Evolutionary conservation across 2,113 vertebrate genomes (phyloP).

Genomic region (Callipepla californica): DNA sequence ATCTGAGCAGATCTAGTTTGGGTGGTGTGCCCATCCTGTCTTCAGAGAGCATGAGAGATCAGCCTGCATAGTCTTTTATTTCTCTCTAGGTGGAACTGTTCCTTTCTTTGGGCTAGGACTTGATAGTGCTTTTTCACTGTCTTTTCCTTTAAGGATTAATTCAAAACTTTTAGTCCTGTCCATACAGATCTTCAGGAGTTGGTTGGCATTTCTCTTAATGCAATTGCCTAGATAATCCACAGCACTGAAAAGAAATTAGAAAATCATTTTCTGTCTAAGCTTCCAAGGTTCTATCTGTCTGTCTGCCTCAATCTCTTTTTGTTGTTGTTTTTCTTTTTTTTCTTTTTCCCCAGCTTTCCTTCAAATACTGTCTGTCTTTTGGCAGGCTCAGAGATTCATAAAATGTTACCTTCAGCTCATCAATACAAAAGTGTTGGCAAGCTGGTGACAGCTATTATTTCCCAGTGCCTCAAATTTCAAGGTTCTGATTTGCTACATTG

Average conservation of each 20-base stretch:
- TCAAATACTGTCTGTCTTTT: constrained; percentile 6
- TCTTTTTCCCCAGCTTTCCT: not conserved
- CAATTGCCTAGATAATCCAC: constrained; percentile 56
- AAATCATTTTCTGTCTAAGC: constrained; percentile 51
- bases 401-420: not conserved
- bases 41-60: not conserved
- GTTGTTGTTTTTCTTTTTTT: not conserved
- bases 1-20: not conserved
- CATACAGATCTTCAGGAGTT: constrained; percentile 32
- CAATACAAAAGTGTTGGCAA: not conserved
- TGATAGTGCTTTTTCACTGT: constrained; percentile 1
- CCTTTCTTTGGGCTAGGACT: constrained; percentile 12
- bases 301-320: not conserved
- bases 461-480: not conserved
- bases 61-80: not conserved
- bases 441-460: not conserved
- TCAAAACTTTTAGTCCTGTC: not conserved
- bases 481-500: not conserved
- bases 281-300: constrained; percentile 22
- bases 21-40: not conserved
- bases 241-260: constrained; percentile 64
- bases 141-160: constrained; percentile 2
- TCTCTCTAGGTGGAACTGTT: not conserved
- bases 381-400: not conserved
- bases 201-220: constrained; percentile 57